Base-by-base conservation (phyloP, 2,888 invertebrate species). In the Trissoscelio sp. region DNA sequence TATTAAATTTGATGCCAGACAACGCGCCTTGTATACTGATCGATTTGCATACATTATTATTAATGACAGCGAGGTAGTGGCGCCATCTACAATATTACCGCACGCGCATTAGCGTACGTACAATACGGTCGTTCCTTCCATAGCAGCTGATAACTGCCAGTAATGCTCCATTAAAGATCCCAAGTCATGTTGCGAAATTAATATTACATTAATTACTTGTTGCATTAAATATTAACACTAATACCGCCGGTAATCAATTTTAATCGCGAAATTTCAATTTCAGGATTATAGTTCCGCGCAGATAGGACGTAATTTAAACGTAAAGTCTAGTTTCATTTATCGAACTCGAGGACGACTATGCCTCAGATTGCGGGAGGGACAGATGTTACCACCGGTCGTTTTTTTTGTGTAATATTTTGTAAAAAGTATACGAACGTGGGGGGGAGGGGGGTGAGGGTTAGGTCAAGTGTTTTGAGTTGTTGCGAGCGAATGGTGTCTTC, bases 71-170 rank as follows among this genome's bases (percentile, higher is more conserved):
- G 51, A 73, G 57, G 55, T 74, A 80, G 80, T 75, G 53, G 74
- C 78, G 81, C 82, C 74, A 70, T 79, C 75, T 82, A 82, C 70
- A 70, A 75, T 73, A 70, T 79, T 72, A 72, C 67, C 72, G 75
- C 79, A 72, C 67, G 79, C 82, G 82, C 79, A 78, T 75, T 75
- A 79, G 79, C 79, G 82, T 79, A 82, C 74, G 67, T 82, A 82
- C 81, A 81, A 78, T 81, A 81, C 74, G 78, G 78, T 74, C 78
- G 81, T 81, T 82, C 82, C 79, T 82, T 82, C 82, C 82, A 79
- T 79, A 75, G 82, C 78, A 82, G 82, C 82, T 79, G 72, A 82
- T 82, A 82, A 82, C 82, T 82, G 82, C 82, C 82, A 82, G 75
- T 75, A 75, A 79, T 75, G 79, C 79, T 79, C 79, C 75, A 82